phyloP scores from a whole-genome alignment of 2,113 vertebrate species.

The Amazona vittata region DNA sequence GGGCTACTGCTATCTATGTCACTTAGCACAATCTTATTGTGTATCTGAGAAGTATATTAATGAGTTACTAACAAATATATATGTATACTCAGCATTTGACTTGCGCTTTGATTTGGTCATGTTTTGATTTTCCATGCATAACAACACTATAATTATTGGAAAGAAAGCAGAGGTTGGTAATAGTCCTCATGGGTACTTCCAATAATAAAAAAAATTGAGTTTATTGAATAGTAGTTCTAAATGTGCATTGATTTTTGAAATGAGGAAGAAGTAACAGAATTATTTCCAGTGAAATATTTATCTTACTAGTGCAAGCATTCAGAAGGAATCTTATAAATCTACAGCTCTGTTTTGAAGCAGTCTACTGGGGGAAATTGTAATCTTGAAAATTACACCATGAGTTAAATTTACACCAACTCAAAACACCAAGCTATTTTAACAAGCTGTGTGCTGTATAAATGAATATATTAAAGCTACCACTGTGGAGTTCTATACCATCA shows the following conservation, averaged over 20 bases:
- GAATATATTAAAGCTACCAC: slow-evolving; percentile 58
- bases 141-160: neutral
- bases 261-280: neutral
- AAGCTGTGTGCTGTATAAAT: slow-evolving; percentile 25
- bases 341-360: neutral
- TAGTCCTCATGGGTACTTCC: neutral
- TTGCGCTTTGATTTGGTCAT: neutral
- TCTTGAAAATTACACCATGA: slow-evolving; percentile 21
- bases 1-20: too few relatives aligned
- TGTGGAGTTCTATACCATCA: slow-evolving; percentile 39
- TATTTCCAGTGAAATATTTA: slow-evolving; percentile 13
- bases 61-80: neutral
- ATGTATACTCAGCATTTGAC: neutral
- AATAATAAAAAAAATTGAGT: slow-evolving; percentile 16
- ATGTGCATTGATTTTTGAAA: neutral
- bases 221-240: neutral
- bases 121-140: neutral
- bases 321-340: neutral
- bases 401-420: slow-evolving; percentile 46
- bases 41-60: neutral
- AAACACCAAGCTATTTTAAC: slow-evolving; percentile 25
- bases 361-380: neutral
- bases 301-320: neutral
- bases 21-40: neutral
- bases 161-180: neutral